A percentile compares a stretch with the other conserved stretches of the same genome.
These are phyloP conservation scores for Aix galericulata DNA, from an alignment of 2,113 vertebrate species.

Conservation along the genomic window DNA sequence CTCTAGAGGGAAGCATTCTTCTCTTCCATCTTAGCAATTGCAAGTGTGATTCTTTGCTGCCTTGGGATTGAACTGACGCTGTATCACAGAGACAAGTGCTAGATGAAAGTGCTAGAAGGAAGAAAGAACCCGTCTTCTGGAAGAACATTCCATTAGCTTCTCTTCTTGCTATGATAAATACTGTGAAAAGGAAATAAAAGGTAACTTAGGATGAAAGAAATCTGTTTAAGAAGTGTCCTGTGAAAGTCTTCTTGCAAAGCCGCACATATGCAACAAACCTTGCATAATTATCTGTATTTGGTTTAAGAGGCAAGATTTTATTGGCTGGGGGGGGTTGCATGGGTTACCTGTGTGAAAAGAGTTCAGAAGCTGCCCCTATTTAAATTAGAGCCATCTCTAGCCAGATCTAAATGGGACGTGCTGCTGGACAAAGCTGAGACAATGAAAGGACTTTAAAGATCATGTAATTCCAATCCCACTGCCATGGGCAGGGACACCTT, in stretches of 20 bases:
- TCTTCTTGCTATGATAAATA: neutral
- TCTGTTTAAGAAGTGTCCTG: neutral
- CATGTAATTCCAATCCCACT: too few species aligned
- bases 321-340: too few species aligned
- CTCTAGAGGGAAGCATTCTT: neutral
- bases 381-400: neutral
- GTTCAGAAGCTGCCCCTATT: neutral
- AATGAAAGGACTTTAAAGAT: too few species aligned
- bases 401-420: neutral
- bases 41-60: neutral
- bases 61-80: neutral
- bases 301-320: neutral
- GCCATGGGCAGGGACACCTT: too few species aligned
- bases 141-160: neutral
- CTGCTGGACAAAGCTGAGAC: neutral
- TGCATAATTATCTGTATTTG: neutral
- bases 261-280: fast-evolving
- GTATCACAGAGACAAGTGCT: neutral
- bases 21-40: neutral
- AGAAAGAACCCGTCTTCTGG: fast-evolving
- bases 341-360: neutral
- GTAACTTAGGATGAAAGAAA: neutral
- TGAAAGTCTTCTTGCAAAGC: neutral
- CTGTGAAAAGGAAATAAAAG: neutral
- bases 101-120: neutral